Base-by-base conservation (phyloP, 2,797 vertebrate species). In the Sebastes miniatus region DNA sequence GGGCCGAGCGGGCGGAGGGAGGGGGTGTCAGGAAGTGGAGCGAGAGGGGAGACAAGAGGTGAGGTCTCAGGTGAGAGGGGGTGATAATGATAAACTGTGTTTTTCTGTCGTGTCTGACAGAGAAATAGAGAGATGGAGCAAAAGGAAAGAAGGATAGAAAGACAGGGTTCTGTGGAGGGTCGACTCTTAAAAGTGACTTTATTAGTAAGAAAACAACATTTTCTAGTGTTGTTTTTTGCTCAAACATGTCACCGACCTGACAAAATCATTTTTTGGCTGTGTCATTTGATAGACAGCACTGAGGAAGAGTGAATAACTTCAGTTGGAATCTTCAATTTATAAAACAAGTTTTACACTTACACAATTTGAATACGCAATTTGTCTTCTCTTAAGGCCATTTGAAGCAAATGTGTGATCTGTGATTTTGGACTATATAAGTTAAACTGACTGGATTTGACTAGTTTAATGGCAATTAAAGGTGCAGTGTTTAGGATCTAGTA, bases 21-120 rank as follows among this genome's bases (percentile, higher is more conserved):
- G 85, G 81, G 87, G 85, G 77, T 68, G 89, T 89, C 92, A 93
- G 91, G 92, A 92, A 94, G 91, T 86, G 36, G 82, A 88, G 82
- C n/a, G 16, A 86, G 87, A 85, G 80, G 75, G 87, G 84, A 91
- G 86, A 84, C 88, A 82, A 90, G 91, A 92, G 93, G 90, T 93
- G 93, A 94, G 86, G 93, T 93, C 93, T 95, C 95, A 94, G 94
- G 92, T 95, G 93, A 93, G 92, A 90, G 88, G 90, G 86, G 91
- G 87, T 73, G 91, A 88, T 90, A 91, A 93, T 91, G 93, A 94
- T 90, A 87, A 93, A 95, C 89, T 77, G 86, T 80, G 83, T 82
- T 92, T 85, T 83, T 83, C 69, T 86, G 83, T 13, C 7, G 8
- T 14, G 83, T 83, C 78, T 69, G 79, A 87, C 72, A 68, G 80